phyloP scores from a whole-genome alignment of 2,113 vertebrate genomes.

The Acrocephalus arundinaceus region DNA sequence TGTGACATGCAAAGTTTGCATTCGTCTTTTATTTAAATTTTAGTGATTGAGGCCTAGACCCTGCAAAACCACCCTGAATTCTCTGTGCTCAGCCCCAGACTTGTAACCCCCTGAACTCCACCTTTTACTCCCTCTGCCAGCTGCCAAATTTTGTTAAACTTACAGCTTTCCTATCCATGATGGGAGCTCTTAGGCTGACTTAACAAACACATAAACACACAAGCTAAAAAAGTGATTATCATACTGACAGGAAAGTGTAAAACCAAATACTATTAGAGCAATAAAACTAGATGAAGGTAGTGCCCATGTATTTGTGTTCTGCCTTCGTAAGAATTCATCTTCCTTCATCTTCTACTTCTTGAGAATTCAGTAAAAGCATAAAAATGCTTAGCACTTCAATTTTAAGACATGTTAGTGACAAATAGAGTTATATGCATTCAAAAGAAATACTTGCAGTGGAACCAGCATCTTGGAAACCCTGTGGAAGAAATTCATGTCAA shows the following conservation, averaged over 20 bases:
- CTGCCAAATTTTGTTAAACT: neutral
- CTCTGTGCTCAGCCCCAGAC: neutral
- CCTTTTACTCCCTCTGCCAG: neutral
- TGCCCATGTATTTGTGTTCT: neutral
- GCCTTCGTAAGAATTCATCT: neutral
- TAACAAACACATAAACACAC: neutral
- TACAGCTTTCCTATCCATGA: neutral
- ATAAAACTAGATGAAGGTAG: neutral
- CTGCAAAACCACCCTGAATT: neutral
- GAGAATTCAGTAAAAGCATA: neutral
- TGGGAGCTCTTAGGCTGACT: neutral
- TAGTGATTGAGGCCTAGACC: neutral
- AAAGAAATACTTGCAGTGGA: neutral
- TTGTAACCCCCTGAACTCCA: neutral
- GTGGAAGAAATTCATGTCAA: neutral
- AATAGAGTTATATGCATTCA: neutral
- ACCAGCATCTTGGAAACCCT: neutral
- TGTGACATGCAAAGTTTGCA: fast-evolving
- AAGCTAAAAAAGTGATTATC: neutral
- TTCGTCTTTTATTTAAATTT: neutral
- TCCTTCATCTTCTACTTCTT: neutral
- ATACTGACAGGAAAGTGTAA: neutral
- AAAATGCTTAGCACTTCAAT: neutral
- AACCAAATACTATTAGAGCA: neutral
- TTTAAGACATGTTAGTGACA: neutral